phyloP scores from a whole-genome alignment of 2,797 vertebrate species.

The Melanogrammus aeglefinus region DNA sequence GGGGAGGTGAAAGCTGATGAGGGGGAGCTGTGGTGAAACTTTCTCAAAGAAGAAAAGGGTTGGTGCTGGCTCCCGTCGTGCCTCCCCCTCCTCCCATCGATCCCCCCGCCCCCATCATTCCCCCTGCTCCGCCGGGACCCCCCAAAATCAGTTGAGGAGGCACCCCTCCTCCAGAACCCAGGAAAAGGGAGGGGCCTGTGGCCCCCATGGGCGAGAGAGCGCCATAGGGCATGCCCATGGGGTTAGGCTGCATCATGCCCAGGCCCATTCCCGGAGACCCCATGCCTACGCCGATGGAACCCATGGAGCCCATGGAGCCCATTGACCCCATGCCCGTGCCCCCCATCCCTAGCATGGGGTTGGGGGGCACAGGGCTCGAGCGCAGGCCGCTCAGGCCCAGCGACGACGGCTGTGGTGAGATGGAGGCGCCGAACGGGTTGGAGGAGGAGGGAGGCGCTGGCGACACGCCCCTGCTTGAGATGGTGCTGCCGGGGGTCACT shows the following conservation, averaged over 20 bases:
- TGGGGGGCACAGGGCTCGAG: conserved; percentile 78
- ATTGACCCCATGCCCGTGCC: conserved; percentile 18
- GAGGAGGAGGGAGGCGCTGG: conserved; percentile 73
- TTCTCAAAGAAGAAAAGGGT: conserved; percentile 84
- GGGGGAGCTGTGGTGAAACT: conserved; percentile 52
- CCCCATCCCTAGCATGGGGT: conserved; percentile 77
- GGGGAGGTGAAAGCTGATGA: conserved; percentile 49
- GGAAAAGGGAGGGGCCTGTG: conserved; percentile 63
- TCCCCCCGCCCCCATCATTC: conserved; percentile 72
- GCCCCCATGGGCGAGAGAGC: conserved; percentile 78
- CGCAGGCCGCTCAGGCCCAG: conserved; percentile 76
- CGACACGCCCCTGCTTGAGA: conserved; percentile 79
- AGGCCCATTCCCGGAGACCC: conserved; percentile 69
- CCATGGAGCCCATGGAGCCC: conserved; percentile 64
- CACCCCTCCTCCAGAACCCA: conserved; percentile 57
- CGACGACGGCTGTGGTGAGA: conserved; percentile 80
- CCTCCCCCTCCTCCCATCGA: conserved; percentile 67
- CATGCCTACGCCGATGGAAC: conserved; percentile 70
- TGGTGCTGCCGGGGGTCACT: conserved; percentile 77
- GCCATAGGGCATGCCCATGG: conserved; percentile 74
- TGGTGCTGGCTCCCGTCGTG: conserved; percentile 76
- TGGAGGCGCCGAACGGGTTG: conserved; percentile 79
- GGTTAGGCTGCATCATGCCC: conserved; percentile 76
- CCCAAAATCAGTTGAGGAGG: conserved; percentile 79
- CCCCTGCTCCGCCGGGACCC: conserved; percentile 68